A percentile compares a stretch with the other conserved stretches of the same genome.
phyloP scores from a whole-genome alignment of 2,797 vertebrate species.

The Tadarida brasiliensis region DNA sequence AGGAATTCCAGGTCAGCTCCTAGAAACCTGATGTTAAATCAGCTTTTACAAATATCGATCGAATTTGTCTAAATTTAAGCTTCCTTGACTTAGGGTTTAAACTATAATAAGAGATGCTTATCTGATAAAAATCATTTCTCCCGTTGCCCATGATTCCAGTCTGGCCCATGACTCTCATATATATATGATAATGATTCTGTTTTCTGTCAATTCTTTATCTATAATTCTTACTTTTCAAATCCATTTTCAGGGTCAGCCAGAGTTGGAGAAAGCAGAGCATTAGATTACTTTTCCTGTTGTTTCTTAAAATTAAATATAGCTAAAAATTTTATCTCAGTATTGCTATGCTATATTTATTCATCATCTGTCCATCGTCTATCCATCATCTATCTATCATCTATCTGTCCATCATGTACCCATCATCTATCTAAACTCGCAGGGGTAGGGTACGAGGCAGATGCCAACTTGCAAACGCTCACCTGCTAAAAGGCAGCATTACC shows the following conservation, averaged over 20 bases:
- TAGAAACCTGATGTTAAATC: background rate
- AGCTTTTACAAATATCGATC: conserved; percentile 21
- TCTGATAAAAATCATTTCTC: background rate
- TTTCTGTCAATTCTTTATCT: conserved; percentile 41
- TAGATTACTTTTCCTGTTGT: background rate
- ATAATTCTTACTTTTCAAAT: conserved; percentile 13
- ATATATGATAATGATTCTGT: background rate
- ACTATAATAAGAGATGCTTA: background rate
- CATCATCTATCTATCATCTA: background rate
- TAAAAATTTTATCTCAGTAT: background rate
- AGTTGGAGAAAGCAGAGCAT: background rate
- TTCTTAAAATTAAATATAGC: background rate
- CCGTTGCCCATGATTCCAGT: background rate
- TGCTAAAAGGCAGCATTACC: background rate
- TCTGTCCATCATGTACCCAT: background rate
- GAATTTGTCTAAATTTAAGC: conserved; percentile 38
- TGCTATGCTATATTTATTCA: background rate
- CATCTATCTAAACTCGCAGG: background rate
- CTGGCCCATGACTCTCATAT: background rate
- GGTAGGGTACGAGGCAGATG: background rate
- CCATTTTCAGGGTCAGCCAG: background rate
- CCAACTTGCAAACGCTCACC: background rate
- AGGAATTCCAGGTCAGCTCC: background rate
- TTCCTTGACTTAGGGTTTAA: background rate
- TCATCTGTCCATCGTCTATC: background rate